Percentiles rank a stretch among this genome's conserved stretches.
These are phyloP conservation scores for Syngnathus rostellatus DNA, from an alignment of 2,797 vertebrate species.

Conservation along the genomic window DNA sequence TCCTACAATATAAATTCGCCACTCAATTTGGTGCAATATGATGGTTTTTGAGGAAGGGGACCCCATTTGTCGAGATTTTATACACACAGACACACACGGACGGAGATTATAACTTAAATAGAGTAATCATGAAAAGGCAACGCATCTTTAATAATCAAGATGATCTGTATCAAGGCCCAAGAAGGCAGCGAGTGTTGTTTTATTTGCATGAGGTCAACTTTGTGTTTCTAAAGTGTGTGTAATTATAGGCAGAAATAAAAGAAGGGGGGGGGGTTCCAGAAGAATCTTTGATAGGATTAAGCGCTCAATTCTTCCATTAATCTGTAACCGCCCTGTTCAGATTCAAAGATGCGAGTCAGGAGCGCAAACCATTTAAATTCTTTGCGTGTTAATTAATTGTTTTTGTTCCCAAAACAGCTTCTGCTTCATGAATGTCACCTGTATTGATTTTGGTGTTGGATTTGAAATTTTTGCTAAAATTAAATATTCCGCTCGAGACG, in stretches of 20 bases:
- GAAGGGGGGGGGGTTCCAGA: conserved; percentile 49
- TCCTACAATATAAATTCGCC: background rate
- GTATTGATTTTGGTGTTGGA: background rate
- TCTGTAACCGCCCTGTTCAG: conserved; percentile 29
- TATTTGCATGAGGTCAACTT: conserved; percentile 4
- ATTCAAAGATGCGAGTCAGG: conserved; percentile 32
- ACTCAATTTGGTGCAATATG: background rate
- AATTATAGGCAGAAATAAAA: conserved; percentile 67
- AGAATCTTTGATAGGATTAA: conserved; percentile 72
- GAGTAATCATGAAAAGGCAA: background rate
- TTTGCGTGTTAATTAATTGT: background rate
- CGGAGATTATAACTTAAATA: no score
- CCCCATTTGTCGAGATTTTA: no score
- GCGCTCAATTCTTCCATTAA: conserved; percentile 66
- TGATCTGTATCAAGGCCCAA: conserved; percentile 13
- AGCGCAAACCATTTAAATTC: background rate
- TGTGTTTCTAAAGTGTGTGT: conserved; percentile 41
- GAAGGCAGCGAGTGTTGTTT: background rate
- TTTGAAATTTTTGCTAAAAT: background rate
- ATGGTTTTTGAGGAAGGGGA: no score
- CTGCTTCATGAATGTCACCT: background rate
- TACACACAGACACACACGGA: no score
- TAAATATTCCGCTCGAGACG: no score
- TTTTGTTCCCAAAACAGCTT: background rate
- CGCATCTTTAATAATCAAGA: conserved; percentile 16